A percentile compares a stretch with the other conserved stretches of the same genome.
Evolutionary conservation across 2,888 invertebrate genomes (phyloP).

Genomic region (Carterocephalus palaemon): DNA sequence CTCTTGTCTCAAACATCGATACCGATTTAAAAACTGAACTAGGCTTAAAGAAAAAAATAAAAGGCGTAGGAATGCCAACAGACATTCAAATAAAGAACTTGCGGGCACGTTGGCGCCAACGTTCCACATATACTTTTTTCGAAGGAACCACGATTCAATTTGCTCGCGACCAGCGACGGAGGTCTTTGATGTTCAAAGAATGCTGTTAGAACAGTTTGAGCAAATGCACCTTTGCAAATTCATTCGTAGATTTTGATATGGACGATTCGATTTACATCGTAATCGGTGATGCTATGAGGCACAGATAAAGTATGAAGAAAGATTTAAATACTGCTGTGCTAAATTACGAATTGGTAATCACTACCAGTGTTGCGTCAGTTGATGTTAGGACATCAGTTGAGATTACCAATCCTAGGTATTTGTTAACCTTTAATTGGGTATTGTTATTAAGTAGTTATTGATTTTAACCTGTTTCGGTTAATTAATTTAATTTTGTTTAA

Average conservation of each 20-base stretch:
- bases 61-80: slow-evolving; percentile 56
- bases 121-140: slow-evolving; percentile 48
- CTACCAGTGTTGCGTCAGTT: too few relatives aligned
- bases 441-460: too few relatives aligned
- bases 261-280: slow-evolving; percentile 22
- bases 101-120: slow-evolving; percentile 74
- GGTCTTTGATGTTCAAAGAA: slow-evolving; percentile 24
- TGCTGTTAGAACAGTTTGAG: slow-evolving; percentile 23
- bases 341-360: too few relatives aligned
- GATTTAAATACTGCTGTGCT: slow-evolving; percentile 1
- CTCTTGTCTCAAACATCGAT: slow-evolving; percentile 8
- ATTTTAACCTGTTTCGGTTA: too few relatives aligned
- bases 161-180: slow-evolving; percentile 53
- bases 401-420: too few relatives aligned
- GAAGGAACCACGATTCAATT: slow-evolving; percentile 64
- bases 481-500: too few relatives aligned
- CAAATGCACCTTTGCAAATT: slow-evolving; percentile 21
- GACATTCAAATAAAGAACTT: slow-evolving; percentile 70
- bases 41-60: slow-evolving; percentile 43
- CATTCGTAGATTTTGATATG: slow-evolving; percentile 20
- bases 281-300: slow-evolving; percentile 2
- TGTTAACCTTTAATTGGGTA: too few relatives aligned
- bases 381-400: too few relatives aligned
- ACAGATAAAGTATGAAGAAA: slow-evolving; percentile 13
- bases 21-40: slow-evolving; percentile 15